Base-by-base conservation (phyloP, 2,113 vertebrate genomes). In the Spizaetus ornatus region DNA sequence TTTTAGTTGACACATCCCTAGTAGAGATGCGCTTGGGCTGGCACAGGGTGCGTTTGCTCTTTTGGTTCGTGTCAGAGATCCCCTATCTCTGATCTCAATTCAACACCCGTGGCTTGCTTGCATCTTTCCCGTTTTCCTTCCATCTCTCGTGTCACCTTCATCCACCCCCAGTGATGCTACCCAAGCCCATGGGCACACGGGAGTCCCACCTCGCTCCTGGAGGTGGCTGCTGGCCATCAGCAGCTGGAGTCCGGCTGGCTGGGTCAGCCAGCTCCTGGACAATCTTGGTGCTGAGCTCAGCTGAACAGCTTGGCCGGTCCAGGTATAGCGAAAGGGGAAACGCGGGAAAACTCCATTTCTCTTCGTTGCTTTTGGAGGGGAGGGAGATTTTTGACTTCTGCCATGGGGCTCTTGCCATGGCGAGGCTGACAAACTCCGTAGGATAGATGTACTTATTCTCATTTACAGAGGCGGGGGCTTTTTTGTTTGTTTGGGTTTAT, bases 171-270 rank as follows among this genome's bases (percentile, higher is more conserved):
- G 4, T 9, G 36, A 27, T 53, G 42, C 34, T 32, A 14, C 31
- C 14, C 42, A 26, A 56, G n/a, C 31, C 69, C 1, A 0, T 7
- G 3, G 29, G 21, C 29, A 6, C 0, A 0, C 0, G 0, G 59
- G 36, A 40, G 16, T 63, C 47, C 42, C 38, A 21, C 20, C 56
- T 82, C 3, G 0, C 62, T 91, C 18, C 47, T 56, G 66, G 56
- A 55, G 69, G 19, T 76, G 53, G 26, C 40, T 82, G 58, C 21
- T 91, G 82, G 43, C 85, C 73, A 10, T 56, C 65, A 78, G 73
- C 36, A 52, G 70, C 86, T 76, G 62, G 29, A 26, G n/a, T 36
- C 56, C 16, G 47, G 40, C 17, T 34, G 63, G 16, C 4, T 63
- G 79, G 58, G 26, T 52, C 32, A 31, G 34, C 15, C 59, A 62